Evolutionary conservation across 2,113 vertebrate genomes (phyloP).

Genomic region (Toxotes chatareus): DNA sequence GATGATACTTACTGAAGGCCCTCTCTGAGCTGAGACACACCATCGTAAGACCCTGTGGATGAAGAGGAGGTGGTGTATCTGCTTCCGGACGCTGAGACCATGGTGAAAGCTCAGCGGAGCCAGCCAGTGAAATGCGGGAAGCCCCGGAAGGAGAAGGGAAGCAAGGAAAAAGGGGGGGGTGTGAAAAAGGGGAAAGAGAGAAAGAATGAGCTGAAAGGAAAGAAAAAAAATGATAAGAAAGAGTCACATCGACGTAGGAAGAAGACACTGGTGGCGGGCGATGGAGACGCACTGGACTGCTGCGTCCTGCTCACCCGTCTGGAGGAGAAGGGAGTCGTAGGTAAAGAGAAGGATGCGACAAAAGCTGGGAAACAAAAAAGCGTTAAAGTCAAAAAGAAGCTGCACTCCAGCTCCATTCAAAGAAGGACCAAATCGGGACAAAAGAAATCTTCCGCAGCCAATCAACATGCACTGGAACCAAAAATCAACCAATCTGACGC

Average conservation of each 20-base stretch:
- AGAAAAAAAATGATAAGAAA: constrained; percentile 73
- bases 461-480: constrained; percentile 71
- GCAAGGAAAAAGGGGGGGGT: constrained; percentile 52
- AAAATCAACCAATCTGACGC: constrained; percentile 76
- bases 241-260: constrained; percentile 86
- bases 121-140: constrained; percentile 65
- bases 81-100: constrained; percentile 76
- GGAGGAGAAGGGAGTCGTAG: constrained; percentile 78
- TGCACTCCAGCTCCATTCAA: constrained; percentile 31
- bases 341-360: constrained; percentile 47
- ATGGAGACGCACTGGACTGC: constrained; percentile 84
- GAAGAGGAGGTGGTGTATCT: constrained; percentile 68
- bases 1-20: constrained; percentile 67
- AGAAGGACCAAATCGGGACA: constrained; percentile 70
- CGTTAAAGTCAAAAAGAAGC: constrained; percentile 64
- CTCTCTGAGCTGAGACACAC: constrained; percentile 73
- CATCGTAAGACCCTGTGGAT: constrained; percentile 64
- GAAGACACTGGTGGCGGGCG: constrained; percentile 72
- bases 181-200: constrained; percentile 49
- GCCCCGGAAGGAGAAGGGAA: constrained; percentile 58
- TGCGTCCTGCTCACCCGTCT: constrained; percentile 92
- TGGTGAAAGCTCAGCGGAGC: constrained; percentile 81
- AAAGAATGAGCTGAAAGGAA: constrained; percentile 50
- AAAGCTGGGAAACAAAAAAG: constrained; percentile 61
- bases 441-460: constrained; percentile 62